Base-by-base conservation (phyloP, 2,797 vertebrate species). In the Labroides dimidiatus region DNA sequence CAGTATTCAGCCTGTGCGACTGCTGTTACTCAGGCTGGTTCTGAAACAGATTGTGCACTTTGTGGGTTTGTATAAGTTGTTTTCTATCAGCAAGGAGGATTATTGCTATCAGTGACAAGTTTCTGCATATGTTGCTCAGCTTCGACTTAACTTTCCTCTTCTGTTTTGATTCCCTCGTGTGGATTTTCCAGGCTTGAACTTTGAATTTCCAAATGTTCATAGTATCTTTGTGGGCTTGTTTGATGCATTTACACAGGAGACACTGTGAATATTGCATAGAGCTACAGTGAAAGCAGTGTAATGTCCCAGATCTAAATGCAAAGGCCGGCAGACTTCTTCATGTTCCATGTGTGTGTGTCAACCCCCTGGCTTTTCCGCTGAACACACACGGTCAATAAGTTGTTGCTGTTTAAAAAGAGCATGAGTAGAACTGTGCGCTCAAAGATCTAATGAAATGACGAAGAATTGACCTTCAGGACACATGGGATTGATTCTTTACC, bases 401-500 rank as follows among this genome's bases (percentile, higher is more conserved):
- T 80, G 71, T 63, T 11, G 6, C 69, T 55, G 62, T 83, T 87
- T 80, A 83, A 84, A 84, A 84, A 72, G 84, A 23, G 71, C 81
- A 84, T 67, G 72, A 86, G 88, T 74, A 42, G 84, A 84, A 87
- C 85, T 77, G 20, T 64, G 16, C 70, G 66, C 81, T 73, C 72
- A 42, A 75, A 88, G 82, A 90, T 87, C 87, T 85, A 84, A 91
- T 87, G 84, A 83, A 89, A 85, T 82, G 81, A 86, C 53, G 55
- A 63, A 51, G 80, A 87, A 80, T 59, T 90, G 88, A 90, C 92
- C 91, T 92, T 92, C 84, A 87, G 78, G 72, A 85, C 84, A 83
- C 85, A 66, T 70, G 83, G 85, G 86, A 91, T 90, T 87, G 87
- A 91, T 89, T 84, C 82, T 82, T 85, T 80, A 88, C 77, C 76